Base-by-base conservation (phyloP, 2,888 invertebrate species). In the Orthosia cruda region DNA sequence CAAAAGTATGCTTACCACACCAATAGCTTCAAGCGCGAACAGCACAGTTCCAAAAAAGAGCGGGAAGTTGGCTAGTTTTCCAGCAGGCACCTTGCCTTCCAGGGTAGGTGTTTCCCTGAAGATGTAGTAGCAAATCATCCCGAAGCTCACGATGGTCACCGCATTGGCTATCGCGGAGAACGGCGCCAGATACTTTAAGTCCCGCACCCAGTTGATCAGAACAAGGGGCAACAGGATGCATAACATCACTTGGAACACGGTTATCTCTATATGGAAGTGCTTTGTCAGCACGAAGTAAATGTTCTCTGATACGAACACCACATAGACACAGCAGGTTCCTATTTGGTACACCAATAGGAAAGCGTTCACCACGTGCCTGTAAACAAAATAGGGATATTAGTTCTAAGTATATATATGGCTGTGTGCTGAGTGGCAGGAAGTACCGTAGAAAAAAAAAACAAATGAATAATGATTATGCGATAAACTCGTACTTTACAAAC, bases 251-350 rank as follows among this genome's bases (percentile, higher is more conserved):
- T 97, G 94, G 72, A 97, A 95, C 52, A 98, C 96, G 66, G 97
- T 96, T 11, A 97, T 93, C 0, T 95, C 89, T 0, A 97, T 91
- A 4, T 93, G 89, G 78, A 96, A 95, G 87, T 98, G 97, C 26
- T 97, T 93, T 57, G 96, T 96, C 18, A 97, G 94, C 16, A 98
- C 98, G 85, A 95, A 96, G 91, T 98, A 97, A n/a, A 99, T 97
- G 94, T 99, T 99, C 77, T 98, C 98, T 0, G 99, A 97, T 65
- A 99, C 98, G 93, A 99, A 99, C 0, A 99, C 98, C 32, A 99
- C 98, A 94, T 99, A 99, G 2, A 99, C 99, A 93, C 99, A 99
- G 93, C 99, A 99, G 65, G 99, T 99, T 63, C 99, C 99, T 88
- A 99, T 97, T 94, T 99, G 99, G 89, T 99, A 99, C 70, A 99